A percentile compares a stretch with the other conserved stretches of the same genome.
Evolutionary conservation across 2,888 invertebrate species (phyloP).

Genomic region (Gortyna flavago): DNA sequence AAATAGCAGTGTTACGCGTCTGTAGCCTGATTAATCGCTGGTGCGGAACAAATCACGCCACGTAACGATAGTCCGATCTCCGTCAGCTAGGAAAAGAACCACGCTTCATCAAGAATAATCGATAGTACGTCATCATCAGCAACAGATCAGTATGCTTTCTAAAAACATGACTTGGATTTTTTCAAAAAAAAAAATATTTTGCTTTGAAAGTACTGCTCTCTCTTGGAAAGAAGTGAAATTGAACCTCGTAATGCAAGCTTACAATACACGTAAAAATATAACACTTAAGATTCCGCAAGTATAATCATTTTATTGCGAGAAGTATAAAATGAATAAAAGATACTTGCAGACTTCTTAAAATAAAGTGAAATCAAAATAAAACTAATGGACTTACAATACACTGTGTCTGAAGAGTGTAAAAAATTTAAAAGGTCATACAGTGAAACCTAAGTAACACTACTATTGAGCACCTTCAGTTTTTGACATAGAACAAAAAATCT

Average conservation of each 20-base stretch:
- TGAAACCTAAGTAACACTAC: conserved; percentile 21
- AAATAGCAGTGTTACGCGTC: conserved; percentile 66
- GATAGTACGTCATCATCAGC: conserved; percentile 19
- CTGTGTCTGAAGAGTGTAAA: conserved; percentile 15
- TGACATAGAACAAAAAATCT: conserved; percentile 51
- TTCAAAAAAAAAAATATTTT: conserved; percentile 60
- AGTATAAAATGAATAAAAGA: conserved; percentile 32
- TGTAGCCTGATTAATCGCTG: conserved; percentile 67
- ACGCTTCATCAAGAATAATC: conserved; percentile 20
- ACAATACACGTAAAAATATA: conserved; percentile 42
- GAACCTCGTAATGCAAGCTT: conserved; percentile 33
- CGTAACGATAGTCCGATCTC: conserved; percentile 45
- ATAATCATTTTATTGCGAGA: conserved; percentile 27
- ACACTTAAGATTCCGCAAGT: conserved; percentile 36
- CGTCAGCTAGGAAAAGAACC: conserved; percentile 25
- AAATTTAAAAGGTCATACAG: conserved; percentile 35
- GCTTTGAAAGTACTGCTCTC: conserved; percentile 57
- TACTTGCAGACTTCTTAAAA: conserved; percentile 12
- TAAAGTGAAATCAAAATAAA: conserved; percentile 23
- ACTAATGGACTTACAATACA: conserved; percentile 28
- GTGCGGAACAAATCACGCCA: conserved; percentile 64
- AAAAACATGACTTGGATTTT: conserved; percentile 60
- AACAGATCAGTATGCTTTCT: conserved; percentile 51
- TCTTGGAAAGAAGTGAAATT: conserved; percentile 61
- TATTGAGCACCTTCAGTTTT: conserved; percentile 18